Base-by-base conservation (phyloP, 2,888 invertebrate genomes). In the Yponomeuta sedellus region DNA sequence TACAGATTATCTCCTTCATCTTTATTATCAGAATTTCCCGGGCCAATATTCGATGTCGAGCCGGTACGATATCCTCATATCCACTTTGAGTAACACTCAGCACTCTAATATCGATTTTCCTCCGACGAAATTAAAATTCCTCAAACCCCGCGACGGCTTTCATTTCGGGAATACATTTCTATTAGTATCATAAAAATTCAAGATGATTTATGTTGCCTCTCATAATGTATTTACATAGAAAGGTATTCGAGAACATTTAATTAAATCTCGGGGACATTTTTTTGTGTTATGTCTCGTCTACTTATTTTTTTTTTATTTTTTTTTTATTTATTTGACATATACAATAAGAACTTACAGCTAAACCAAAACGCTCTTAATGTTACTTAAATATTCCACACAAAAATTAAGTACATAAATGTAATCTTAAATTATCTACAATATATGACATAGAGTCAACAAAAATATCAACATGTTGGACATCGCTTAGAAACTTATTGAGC, bases 61-160 rank as follows among this genome's bases (percentile, higher is more conserved):
- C 16, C n/a, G n/a, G 39, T 34, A 34, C 62, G n/a, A 39, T 62
- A 62, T 62, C 39, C 19, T 62, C 62, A 40, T 62, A 62, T 62
- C 34, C 39, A 39, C 39, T 62, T 62, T 34, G 39, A 62, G 62
- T 62, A 62, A 62, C 39, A 62, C 62, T 62, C 62, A 34, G 62
- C 59, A 22, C 22, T 62, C 62, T 28, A 11, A 62, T 62, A 62
- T 62, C 34, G 62, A 62, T 34, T 62, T 34, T 34, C 19, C 19
- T 34, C 25, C n/a, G 12, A 25, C 25, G 40, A 62, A 62, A 28
- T 62, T 28, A 62, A 62, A 62, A 28, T 62, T 62, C 19, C 62
- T 39, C 28, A 11, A 62, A 40, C 34, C 34, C 62, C 28, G 39
- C 62, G 39, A 34, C 28, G 34, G 39, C 62, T 62, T 62, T 62